A percentile compares a stretch with the other conserved stretches of the same genome.
These are phyloP conservation scores for Sarcophilus harrisii DNA, from an alignment of 2,797 vertebrate species.

Conservation along the genomic window DNA sequence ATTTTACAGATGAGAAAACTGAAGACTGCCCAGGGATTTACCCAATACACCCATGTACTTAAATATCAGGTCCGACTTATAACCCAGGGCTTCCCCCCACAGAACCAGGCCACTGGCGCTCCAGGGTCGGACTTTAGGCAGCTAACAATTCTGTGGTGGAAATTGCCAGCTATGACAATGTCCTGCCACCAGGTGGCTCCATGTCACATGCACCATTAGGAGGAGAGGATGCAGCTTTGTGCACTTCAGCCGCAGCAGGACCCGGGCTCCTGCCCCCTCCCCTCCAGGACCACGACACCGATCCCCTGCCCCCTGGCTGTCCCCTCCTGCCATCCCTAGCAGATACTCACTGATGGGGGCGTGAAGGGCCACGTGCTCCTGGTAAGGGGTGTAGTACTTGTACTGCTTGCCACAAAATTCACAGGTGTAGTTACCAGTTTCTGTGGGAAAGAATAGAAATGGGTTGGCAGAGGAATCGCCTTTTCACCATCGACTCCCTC, in stretches of 20 bases:
- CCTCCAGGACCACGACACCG: not conserved
- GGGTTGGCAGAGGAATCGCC: conserved; percentile 37
- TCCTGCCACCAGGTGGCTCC: conserved; percentile 44
- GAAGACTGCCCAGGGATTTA: not conserved
- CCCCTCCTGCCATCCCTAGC: not conserved
- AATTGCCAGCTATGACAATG: not conserved
- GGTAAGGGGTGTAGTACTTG: conserved; percentile 99
- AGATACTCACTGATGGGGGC: conserved; percentile 94
- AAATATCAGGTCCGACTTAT: not conserved
- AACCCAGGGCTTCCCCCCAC: not conserved
- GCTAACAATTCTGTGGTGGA: conserved; percentile 10
- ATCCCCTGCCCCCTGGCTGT: not conserved
- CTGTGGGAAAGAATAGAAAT: conserved; percentile 83
- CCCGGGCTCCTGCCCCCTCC: not conserved
- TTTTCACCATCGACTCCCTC: not conserved
- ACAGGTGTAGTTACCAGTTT: conserved; percentile 98
- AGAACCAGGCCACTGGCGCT: not conserved
- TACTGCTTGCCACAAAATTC: conserved; percentile 99
- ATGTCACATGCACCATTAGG: conserved; percentile 10
- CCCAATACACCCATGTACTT: not conserved
- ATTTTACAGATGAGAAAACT: not conserved
- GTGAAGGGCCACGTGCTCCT: conserved; percentile 98
- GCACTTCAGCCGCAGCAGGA: not conserved
- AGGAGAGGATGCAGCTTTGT: not conserved
- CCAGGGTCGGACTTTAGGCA: not conserved